phyloP scores from a whole-genome alignment of 92 coral and sea anemone species.

The Epizoanthus scotinus region DNA sequence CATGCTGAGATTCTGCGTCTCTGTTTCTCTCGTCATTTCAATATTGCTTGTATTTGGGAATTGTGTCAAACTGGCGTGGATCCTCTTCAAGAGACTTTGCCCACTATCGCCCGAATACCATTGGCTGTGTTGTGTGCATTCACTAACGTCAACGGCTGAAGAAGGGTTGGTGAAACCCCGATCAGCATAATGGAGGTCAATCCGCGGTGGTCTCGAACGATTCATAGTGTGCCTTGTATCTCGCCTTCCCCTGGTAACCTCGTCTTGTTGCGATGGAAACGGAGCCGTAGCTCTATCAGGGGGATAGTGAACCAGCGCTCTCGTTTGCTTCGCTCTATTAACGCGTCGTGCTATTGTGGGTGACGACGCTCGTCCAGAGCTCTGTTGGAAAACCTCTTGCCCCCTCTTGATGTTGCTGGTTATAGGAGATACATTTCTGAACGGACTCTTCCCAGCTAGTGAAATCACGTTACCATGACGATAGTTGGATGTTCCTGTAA shows the following conservation, averaged over 20 bases:
- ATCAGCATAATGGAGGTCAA: no score
- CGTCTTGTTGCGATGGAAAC: no score
- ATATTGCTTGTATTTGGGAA: constrained; percentile 16
- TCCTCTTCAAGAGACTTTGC: background rate
- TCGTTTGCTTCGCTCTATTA: background rate
- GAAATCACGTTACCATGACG: constrained; percentile 42
- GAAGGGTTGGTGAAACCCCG: background rate
- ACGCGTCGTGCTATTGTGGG: background rate
- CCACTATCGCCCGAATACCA: constrained; percentile 8
- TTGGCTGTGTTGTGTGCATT: constrained; percentile 11
- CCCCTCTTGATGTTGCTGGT: background rate
- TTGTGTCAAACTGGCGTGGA: background rate
- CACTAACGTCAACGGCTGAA: background rate
- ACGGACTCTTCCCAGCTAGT: constrained; percentile 29
- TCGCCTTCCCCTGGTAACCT: no score
- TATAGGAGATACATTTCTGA: constrained; percentile 7
- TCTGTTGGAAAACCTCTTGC: background rate
- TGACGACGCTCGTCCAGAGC: background rate
- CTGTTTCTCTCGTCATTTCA: constrained; percentile 14
- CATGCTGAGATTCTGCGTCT: constrained; percentile 3
- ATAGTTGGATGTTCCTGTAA: constrained; percentile 34
- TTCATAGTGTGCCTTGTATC: no score
- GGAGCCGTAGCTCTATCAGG: no score
- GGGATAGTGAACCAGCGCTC: background rate
- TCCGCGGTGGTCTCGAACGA: no score